Evolutionary conservation across 2,113 vertebrate genomes (phyloP).

Genomic region (Paralichthys olivaceus): DNA sequence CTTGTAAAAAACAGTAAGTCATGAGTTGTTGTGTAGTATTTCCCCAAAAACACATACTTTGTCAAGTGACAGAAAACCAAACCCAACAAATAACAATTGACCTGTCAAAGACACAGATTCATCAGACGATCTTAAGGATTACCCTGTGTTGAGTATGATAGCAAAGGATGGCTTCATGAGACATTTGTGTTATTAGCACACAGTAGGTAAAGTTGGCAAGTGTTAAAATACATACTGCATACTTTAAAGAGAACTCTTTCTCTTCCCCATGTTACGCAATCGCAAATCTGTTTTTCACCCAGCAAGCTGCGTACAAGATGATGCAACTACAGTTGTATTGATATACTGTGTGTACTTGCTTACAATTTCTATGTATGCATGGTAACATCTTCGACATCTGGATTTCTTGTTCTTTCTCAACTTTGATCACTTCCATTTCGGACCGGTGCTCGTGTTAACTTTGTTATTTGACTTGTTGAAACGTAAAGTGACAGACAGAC

Average conservation of each 20-base stretch:
- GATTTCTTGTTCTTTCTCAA: background rate
- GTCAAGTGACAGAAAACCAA: background rate
- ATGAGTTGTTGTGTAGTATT: too few species aligned
- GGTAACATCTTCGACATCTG: background rate
- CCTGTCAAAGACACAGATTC: background rate
- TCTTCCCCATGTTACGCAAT: conserved; percentile 8
- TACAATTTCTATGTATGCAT: background rate
- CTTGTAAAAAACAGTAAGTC: too few species aligned
- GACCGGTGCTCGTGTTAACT: background rate
- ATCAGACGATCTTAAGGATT: background rate
- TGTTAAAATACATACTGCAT: too few species aligned
- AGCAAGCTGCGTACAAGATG: background rate
- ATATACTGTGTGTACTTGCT: background rate
- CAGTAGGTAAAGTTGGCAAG: too few species aligned
- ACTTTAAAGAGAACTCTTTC: background rate
- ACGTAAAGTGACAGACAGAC: background rate
- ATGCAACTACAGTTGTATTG: background rate
- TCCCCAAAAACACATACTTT: too few species aligned
- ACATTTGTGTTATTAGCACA: too few species aligned
- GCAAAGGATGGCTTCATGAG: too few species aligned
- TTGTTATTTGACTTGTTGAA: background rate
- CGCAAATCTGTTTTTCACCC: background rate
- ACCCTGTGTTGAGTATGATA: background rate
- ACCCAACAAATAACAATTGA: background rate
- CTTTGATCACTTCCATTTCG: background rate